Conservation (phyloP, 2,888 invertebrate species). For the Sipha maydis region DNA sequence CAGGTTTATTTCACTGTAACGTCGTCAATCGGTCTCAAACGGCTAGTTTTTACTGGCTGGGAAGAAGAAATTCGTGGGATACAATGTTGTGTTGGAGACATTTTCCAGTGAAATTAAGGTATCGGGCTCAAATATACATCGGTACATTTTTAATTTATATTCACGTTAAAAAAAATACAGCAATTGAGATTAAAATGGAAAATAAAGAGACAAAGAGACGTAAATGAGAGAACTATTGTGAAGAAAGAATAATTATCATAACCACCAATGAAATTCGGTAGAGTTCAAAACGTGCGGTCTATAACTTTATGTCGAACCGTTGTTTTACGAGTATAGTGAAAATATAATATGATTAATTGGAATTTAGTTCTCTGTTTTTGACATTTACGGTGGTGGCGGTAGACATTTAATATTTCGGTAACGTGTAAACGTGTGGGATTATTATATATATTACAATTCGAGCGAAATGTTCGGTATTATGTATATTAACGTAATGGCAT, state of each 20-base stretch:
- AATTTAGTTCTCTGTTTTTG: background rate
- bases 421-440: background rate
- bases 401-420: background rate
- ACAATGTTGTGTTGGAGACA: background rate
- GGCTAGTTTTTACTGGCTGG: conserved; percentile 18
- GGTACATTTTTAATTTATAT: background rate
- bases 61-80: background rate
- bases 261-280: background rate
- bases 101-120: conserved; percentile 1
- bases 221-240: background rate
- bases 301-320: background rate
- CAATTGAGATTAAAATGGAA: background rate
- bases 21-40: background rate
- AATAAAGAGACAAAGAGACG: background rate
- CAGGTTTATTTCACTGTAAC: background rate
- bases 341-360: background rate
- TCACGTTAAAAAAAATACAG: background rate
- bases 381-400: background rate
- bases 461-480: background rate
- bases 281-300: background rate
- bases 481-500: background rate
- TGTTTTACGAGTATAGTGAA: background rate
- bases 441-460: background rate
- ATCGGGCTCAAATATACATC: too few species aligned
- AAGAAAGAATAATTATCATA: background rate